Conservation (phyloP, 2,797 vertebrate genomes). For the Enteromius anoplus region DNA sequence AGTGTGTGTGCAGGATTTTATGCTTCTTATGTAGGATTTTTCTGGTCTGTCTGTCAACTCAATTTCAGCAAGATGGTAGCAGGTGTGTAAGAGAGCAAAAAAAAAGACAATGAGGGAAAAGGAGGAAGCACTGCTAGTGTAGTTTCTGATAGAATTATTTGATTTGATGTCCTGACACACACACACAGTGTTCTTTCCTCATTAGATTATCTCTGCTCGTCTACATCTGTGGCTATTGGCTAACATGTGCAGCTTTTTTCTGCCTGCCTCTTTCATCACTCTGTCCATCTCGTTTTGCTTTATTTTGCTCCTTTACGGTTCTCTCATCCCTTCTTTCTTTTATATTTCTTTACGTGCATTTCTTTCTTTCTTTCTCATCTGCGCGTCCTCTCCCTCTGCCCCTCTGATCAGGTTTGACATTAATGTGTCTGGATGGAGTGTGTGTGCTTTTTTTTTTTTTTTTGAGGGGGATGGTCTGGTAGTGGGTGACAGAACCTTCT, state of each 20-base stretch:
- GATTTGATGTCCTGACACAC: constrained; percentile 16
- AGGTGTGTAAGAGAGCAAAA: constrained; percentile 16
- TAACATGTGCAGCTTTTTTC: constrained; percentile 45
- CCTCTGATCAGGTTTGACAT: constrained; percentile 50
- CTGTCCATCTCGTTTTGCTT: constrained; percentile 30
- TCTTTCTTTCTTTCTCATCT: neutral
- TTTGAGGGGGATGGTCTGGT: constrained; percentile 33
- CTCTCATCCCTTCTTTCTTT: constrained; percentile 20
- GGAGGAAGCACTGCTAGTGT: constrained; percentile 12
- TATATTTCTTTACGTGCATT: neutral
- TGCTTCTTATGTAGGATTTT: constrained; percentile 16
- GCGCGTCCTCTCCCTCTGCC: neutral
- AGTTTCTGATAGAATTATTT: constrained; percentile 43
- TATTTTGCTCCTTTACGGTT: constrained; percentile 26
- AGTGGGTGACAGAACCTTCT: constrained; percentile 33
- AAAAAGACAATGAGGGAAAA: constrained; percentile 26
- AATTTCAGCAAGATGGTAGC: constrained; percentile 39
- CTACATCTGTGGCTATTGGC: constrained; percentile 48
- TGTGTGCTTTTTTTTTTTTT: constrained; percentile 43
- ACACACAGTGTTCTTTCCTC: constrained; percentile 30
- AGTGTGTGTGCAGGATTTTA: constrained; percentile 3
- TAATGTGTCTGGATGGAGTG: constrained; percentile 50
- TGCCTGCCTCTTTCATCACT: constrained; percentile 42
- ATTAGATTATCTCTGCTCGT: constrained; percentile 48
- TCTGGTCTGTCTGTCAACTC: constrained; percentile 32